phyloP scores from a whole-genome alignment of 2,113 vertebrate genomes.

The Chionomys nivalis region DNA sequence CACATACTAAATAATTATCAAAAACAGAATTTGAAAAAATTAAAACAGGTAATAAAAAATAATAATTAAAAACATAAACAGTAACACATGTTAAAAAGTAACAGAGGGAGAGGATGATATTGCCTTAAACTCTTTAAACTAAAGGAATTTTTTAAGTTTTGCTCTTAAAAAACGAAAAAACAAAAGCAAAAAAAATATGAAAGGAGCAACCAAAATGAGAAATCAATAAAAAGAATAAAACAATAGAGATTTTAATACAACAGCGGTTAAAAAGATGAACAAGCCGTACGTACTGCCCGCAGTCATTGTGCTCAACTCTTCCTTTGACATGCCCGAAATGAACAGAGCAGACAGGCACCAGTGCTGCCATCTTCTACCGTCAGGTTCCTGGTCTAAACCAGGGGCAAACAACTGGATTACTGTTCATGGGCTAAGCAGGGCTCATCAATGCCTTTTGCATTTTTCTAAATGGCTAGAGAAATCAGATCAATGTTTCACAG shows the following conservation, averaged over 20 bases:
- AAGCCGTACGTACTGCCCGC: background rate
- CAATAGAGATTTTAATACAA: background rate
- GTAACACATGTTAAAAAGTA: background rate
- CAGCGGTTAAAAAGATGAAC: background rate
- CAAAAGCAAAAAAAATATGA: background rate
- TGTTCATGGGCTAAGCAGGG: background rate
- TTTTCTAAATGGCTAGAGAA: background rate
- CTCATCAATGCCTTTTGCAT: background rate
- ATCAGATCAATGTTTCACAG: background rate
- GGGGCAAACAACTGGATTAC: background rate
- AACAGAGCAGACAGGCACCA: background rate
- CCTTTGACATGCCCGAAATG: background rate
- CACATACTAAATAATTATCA: background rate
- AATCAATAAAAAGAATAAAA: conserved; percentile 2
- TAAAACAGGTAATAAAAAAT: background rate
- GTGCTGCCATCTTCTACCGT: background rate
- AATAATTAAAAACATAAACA: background rate
- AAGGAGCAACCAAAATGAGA: background rate
- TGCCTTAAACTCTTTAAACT: background rate
- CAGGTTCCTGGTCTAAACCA: background rate
- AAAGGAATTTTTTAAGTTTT: background rate
- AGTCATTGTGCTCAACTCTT: background rate
- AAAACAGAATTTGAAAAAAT: conserved; percentile 7
- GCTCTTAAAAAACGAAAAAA: background rate
- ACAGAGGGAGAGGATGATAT: background rate